These are phyloP conservation scores for Astropecten irregularis DNA, from an alignment of 53 echinoderm and acorn worm species.

Conservation along the genomic window DNA sequence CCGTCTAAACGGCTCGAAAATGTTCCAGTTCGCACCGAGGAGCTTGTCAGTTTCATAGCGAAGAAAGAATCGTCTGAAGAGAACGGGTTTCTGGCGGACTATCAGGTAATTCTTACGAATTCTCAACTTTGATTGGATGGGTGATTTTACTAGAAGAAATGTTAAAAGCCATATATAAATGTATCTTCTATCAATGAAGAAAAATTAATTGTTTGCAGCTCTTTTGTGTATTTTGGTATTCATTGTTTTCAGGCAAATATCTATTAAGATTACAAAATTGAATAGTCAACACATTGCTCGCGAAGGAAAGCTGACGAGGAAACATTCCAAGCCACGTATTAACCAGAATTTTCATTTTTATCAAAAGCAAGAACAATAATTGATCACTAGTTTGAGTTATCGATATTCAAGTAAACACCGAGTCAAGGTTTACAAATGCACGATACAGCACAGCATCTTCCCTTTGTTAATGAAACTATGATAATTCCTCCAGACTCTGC, in stretches of 20 bases:
- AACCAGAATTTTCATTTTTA: no score
- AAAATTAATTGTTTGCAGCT: not conserved
- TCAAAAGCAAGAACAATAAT: not conserved
- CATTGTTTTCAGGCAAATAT: no score
- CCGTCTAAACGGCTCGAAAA: not conserved
- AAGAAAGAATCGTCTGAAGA: not conserved
- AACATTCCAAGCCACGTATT: no score
- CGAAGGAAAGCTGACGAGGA: no score
- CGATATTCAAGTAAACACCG: no score
- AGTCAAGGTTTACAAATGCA: no score
- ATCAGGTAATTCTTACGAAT: not conserved
- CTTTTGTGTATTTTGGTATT: not conserved
- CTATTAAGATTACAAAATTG: not conserved
- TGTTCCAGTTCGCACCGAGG: not conserved
- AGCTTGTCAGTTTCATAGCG: not conserved
- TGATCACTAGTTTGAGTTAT: no score
- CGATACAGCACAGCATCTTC: no score
- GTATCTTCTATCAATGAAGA: not conserved
- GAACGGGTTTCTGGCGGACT: not conserved
- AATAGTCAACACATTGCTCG: no score
- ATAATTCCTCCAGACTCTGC: not conserved
- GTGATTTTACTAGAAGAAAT: not conserved
- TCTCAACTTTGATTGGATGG: not conserved
- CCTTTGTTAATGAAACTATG: no score
- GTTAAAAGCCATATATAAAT: no score